A percentile compares a stretch with the other conserved stretches of the same genome.
Conservation (phyloP, 2,888 invertebrate species). For the Piscicola geometra region DNA sequence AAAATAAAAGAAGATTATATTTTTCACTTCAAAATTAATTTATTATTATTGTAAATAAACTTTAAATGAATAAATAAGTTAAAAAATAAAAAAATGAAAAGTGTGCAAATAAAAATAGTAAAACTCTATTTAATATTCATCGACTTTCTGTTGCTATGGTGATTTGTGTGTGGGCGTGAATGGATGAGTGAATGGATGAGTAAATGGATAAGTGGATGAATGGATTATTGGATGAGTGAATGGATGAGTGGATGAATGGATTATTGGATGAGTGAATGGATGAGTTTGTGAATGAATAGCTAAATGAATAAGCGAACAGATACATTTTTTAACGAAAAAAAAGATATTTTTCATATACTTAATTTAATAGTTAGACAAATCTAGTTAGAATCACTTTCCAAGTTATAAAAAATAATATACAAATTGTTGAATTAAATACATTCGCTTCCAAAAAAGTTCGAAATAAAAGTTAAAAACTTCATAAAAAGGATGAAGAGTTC, state of each 20-base stretch:
- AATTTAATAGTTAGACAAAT: not conserved
- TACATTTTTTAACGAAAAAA: not conserved
- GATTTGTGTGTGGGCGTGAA: not conserved
- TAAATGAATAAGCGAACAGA: not conserved
- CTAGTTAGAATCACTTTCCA: not conserved
- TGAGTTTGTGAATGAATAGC: not conserved
- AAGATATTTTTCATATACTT: not conserved
- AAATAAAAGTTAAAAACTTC: not conserved
- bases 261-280: not conserved
- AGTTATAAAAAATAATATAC: not conserved
- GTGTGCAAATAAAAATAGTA: not conserved
- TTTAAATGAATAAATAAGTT: not conserved
- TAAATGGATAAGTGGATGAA: not conserved
- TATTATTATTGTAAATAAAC: too few species aligned
- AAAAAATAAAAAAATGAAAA: not conserved
- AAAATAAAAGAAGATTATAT: not conserved
- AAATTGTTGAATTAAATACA: not conserved
- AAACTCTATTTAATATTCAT: not conserved
- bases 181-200: conserved; percentile 1
- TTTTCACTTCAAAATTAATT: too few species aligned
- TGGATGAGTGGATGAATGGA: not conserved
- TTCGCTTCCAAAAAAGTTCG: not conserved
- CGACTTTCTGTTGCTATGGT: not conserved
- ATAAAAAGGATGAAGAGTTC: not conserved
- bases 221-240: conserved; percentile 2